phyloP scores from a whole-genome alignment of 2,113 vertebrate species.

The Perognathus longimembris region DNA sequence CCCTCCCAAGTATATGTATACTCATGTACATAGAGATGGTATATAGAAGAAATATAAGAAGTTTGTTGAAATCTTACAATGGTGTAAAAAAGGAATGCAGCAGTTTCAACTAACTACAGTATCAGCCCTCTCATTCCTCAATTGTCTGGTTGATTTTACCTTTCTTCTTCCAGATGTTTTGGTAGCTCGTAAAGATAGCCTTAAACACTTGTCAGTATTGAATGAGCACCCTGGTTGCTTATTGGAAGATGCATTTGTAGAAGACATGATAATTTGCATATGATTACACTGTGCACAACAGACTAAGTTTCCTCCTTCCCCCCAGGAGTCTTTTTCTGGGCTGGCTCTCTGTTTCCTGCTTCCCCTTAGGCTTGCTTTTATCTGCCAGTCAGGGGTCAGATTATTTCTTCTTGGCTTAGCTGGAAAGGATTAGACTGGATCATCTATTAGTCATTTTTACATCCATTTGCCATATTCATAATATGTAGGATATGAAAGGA shows the following conservation, averaged over 20 bases:
- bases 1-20: background rate
- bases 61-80: slow-evolving; percentile 1
- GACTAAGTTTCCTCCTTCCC: slow-evolving; percentile 40
- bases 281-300: slow-evolving; percentile 21
- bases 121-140: slow-evolving; percentile 34
- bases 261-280: slow-evolving; percentile 65
- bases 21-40: background rate
- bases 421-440: background rate
- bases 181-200: slow-evolving; percentile 44
- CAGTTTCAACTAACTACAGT: background rate
- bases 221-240: slow-evolving; percentile 30
- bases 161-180: slow-evolving; percentile 69
- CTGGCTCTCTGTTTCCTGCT: slow-evolving; percentile 51
- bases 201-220: slow-evolving; percentile 54
- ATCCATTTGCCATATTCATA: background rate
- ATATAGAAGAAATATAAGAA: slow-evolving; percentile 37
- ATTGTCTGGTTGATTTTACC: slow-evolving; percentile 55
- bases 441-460: slow-evolving; percentile 42
- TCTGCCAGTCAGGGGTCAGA: slow-evolving; percentile 31
- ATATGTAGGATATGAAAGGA: slow-evolving; percentile 16
- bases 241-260: slow-evolving; percentile 54
- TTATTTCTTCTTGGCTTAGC: background rate
- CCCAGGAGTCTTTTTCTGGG: slow-evolving; percentile 34
- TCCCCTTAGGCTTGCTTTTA: background rate
- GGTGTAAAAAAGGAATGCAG: background rate